These are phyloP conservation scores for Catocala nupta DNA, from an alignment of 2,888 invertebrate genomes.

Conservation along the genomic window DNA sequence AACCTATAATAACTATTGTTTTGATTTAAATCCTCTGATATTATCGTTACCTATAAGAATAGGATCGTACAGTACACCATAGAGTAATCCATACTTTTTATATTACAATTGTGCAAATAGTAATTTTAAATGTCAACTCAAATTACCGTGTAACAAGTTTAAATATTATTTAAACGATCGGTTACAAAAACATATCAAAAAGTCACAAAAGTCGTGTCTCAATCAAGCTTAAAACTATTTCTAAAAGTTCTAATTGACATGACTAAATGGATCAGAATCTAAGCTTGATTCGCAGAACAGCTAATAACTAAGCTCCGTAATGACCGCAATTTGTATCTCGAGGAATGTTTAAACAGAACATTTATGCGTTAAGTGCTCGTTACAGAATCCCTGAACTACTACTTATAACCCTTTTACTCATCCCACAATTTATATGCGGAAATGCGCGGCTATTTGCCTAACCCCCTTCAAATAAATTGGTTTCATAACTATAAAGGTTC, in stretches of 20 bases:
- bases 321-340: conserved; percentile 2
- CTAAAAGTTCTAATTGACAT: neutral
- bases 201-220: too few species aligned
- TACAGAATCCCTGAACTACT: conserved; percentile 1
- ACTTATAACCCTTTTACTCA: conserved; percentile 8
- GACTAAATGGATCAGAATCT: neutral
- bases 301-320: neutral
- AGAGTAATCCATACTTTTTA: too few species aligned
- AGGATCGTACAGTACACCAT: too few species aligned
- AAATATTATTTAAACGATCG: too few species aligned
- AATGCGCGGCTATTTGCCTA: conserved; percentile 3
- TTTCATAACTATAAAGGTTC: neutral
- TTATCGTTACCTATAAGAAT: too few species aligned
- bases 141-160: too few species aligned
- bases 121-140: too few species aligned
- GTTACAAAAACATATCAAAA: too few species aligned
- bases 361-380: conserved; percentile 1
- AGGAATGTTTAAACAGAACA: neutral
- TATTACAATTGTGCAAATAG: too few species aligned
- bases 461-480: conserved; percentile 3
- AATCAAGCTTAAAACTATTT: too few species aligned
- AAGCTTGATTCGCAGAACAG: neutral
- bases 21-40: too few species aligned
- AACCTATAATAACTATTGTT: too few species aligned
- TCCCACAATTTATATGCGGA: conserved; percentile 5